Base-by-base conservation (phyloP, 2,888 invertebrate genomes). In the Hartigia nigra region DNA sequence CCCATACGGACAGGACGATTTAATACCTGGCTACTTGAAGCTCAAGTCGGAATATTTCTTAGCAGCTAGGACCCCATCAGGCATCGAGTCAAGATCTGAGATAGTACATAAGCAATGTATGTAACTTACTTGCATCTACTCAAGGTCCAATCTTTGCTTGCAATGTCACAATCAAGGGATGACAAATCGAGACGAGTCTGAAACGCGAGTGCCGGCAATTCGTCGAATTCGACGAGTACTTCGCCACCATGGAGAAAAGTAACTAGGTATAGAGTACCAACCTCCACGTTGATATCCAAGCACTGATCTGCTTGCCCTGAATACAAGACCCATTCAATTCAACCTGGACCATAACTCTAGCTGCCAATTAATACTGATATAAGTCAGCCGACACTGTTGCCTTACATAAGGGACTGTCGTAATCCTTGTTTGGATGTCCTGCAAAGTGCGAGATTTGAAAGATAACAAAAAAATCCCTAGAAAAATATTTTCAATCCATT, bases 341-440 rank as follows among this genome's bases (percentile, higher is more conserved):
- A 12, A 14, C n/a, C 14, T 74, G 35, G 31, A 69, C 76, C 37
- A 76, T 78, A 76, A 75, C 77, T 78, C 79, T 36, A 77, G 39
- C 78, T 79, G 81, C 81, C 81, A 81, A 82, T 82, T 82, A 81
- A 81, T 75, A 78, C 78, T 35, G 31, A 76, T 31, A 76, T 75
- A 72, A 76, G 78, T 75, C 70, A 34, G 35, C 72, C 35, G 12
- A 12, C 34, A 36, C 39, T 32, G 55, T 37, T 31, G 31, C 37
- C 78, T 76, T 74, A 74, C 78, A 76, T 37, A 74, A 76, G 74
- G 31, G 3, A 69, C 11, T 39, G 55, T 55, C 76, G 69, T 31
- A 32, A 37, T 75, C 11, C 39, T 23, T 14, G 72, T 32, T 72
- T 31, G 72, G 72, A 75, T 37, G 75, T 37, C 35, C 75, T 36